Percentiles rank a stretch among this genome's conserved stretches.
These are phyloP conservation scores for Machaerirhynchus nigripectus DNA, from an alignment of 2,113 vertebrate species.

Conservation along the genomic window DNA sequence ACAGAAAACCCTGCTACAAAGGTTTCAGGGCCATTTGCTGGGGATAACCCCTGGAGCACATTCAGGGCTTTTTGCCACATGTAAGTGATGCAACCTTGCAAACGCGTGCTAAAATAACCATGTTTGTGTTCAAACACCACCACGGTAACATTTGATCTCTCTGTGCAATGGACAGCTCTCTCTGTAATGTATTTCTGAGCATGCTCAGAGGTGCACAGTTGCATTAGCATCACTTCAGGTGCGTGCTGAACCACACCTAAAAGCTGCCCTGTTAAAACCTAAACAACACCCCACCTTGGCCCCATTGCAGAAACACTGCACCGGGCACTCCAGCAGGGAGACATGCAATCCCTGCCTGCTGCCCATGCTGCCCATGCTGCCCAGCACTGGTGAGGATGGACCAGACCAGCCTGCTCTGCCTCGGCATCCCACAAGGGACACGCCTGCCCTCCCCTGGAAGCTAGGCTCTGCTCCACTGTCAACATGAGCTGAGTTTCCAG, in stretches of 20 bases:
- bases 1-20: neutral
- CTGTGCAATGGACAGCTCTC: neutral
- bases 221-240: neutral
- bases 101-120: neutral
- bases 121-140: neutral
- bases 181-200: neutral
- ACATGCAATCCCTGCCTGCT: fast-evolving
- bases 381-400: neutral
- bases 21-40: neutral
- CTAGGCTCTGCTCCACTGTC: neutral
- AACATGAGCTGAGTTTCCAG: neutral
- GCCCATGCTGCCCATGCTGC: neutral
- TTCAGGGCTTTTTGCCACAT: constrained; percentile 9
- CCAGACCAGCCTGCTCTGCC: neutral
- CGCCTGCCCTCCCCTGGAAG: fast-evolving
- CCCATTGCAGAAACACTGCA: neutral
- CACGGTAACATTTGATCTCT: constrained; percentile 1
- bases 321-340: fast-evolving
- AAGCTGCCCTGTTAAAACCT: neutral
- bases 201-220: fast-evolving
- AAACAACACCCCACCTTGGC: neutral
- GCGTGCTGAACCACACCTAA: neutral
- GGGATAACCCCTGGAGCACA: neutral
- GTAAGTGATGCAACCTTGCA: neutral
- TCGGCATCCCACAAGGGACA: fast-evolving